Evolutionary conservation across 23 tunicate species (phyloP), one percentile per base, ranked within the genome.

Genomic region (Halocynthia roretzi): DNA sequence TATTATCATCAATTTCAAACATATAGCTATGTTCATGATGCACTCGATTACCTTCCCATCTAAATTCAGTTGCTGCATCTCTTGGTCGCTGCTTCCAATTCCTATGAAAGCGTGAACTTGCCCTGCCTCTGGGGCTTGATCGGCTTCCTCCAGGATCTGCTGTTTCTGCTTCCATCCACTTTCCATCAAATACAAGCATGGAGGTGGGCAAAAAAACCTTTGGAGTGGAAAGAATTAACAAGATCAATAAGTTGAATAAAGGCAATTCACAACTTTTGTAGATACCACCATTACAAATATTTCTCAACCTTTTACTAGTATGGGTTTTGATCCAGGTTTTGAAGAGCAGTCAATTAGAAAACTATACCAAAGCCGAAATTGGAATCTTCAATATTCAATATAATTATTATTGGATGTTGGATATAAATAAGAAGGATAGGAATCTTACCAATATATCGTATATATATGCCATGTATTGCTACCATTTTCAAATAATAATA

Each of bases 161-260:
- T 86, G 83, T 72, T 93, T 93, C 50, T 69, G 76, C 69, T 86
- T 82, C 98, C 98, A 93, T 8, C 91, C 98, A 7, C 71, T 76
- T 0, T 87, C 94, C 52, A 75, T 44, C 15, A 93, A 68, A 56
- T 93, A 93, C 76, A 93, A 80, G 58, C 93, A 86, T 7, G 98
- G 98, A 8, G 98, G 98, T 6, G 98, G 98, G 68, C 98, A 93
- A 71, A 93, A 93, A 54, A 93, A 93, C 65, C 96, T 84, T 58
- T 31, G 44, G 44, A 31, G 44, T 31, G 44, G 44, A 31, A 31
- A 31, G 44, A 31, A 31, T 31, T 31, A 0, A 31, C 44, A 31
- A 31, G 44, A 31, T 31, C 44, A 1, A 31, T 31, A 31, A 31
- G 44, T 31, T 31, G 44, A 31, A 31, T 31, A 31, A 31, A 31